Percentiles rank a stretch among this genome's conserved stretches.
Conservation (phyloP, 1,140 invertebrate genomes). For the Meloidogyne exigua region DNA sequence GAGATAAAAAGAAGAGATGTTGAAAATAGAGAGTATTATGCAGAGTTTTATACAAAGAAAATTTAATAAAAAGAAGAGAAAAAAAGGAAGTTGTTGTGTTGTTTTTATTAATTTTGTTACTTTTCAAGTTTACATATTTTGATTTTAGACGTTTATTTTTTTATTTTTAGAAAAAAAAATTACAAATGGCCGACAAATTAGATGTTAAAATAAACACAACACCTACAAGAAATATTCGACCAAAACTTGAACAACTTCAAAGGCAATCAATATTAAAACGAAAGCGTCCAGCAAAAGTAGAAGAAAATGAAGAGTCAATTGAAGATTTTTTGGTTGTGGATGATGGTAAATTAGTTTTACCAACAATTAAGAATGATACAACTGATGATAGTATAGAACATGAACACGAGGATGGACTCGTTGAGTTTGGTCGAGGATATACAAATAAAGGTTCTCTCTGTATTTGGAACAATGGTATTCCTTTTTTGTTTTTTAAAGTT, state of each 20-base stretch:
- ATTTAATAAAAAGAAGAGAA: no score
- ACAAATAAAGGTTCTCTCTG: neutral
- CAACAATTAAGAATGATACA: neutral
- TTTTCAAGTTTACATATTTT: neutral
- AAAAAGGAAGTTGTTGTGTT: neutral
- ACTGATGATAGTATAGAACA: neutral
- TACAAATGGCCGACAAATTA: neutral
- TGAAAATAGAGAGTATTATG: no score
- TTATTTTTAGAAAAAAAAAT: neutral
- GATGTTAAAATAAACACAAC: neutral
- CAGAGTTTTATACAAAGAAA: no score
- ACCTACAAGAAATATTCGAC: neutral
- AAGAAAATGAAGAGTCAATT: neutral
- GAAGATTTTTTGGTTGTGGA: neutral
- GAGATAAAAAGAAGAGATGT: no score
- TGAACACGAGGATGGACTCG: neutral
- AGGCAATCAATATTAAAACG: neutral
- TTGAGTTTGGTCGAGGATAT: constrained; percentile 5
- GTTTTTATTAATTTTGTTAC: neutral
- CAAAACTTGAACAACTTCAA: constrained; percentile 5
- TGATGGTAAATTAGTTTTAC: neutral
- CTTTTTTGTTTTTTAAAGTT: neutral
- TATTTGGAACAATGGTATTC: constrained; percentile 11
- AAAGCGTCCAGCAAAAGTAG: neutral
- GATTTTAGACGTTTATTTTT: neutral